Conservation (phyloP, 2,888 invertebrate genomes). For the Lingula anatina region DNA sequence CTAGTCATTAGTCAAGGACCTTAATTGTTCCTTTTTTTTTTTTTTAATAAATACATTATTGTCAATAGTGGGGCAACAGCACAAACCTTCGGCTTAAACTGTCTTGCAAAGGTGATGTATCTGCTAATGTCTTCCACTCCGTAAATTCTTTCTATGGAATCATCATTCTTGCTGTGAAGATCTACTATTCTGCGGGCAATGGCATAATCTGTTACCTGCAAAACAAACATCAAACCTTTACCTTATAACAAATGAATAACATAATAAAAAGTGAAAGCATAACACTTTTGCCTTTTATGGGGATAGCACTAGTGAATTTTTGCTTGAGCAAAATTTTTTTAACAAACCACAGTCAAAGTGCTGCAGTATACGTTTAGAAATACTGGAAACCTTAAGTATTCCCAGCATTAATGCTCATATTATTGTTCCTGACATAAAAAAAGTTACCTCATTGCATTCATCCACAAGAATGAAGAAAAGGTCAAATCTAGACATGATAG, state of each 20-base stretch:
- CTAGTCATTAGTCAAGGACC: too few relatives aligned
- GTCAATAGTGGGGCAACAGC: too few relatives aligned
- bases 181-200: slow-evolving; percentile 95
- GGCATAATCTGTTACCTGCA: slow-evolving; percentile 84
- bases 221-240: slow-evolving; percentile 12
- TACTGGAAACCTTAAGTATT: too few relatives aligned
- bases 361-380: too few relatives aligned
- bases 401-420: too few relatives aligned
- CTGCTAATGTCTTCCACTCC: slow-evolving; percentile 82
- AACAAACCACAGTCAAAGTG: background rate
- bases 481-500: slow-evolving; percentile 99
- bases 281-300: background rate
- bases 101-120: slow-evolving; percentile 93
- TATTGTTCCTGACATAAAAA: too few relatives aligned
- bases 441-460: slow-evolving; percentile 84
- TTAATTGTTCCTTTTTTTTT: too few relatives aligned
- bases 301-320: background rate
- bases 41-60: too few relatives aligned
- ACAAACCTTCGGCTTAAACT: slow-evolving; percentile 84
- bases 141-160: slow-evolving; percentile 75
- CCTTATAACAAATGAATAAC: background rate
- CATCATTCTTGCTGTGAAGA: slow-evolving; percentile 80
- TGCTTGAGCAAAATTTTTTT: background rate
- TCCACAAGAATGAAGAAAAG: slow-evolving; percentile 97
- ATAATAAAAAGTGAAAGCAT: background rate